These are phyloP conservation scores for Solenodon paradoxus DNA, from an alignment of 2,113 vertebrate species.

Conservation along the genomic window DNA sequence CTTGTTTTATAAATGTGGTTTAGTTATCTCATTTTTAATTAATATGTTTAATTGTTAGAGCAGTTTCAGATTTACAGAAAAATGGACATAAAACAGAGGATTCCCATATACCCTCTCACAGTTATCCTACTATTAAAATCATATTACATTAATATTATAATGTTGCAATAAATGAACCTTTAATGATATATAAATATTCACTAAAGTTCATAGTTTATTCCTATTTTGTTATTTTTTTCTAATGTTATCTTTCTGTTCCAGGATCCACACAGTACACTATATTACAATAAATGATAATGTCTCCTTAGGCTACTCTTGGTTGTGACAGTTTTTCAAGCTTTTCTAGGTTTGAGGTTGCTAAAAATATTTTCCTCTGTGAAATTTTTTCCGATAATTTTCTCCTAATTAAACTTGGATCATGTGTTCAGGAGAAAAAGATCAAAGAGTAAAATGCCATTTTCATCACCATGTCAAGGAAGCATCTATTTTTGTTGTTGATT, in stretches of 20 bases:
- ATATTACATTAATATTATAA: not conserved
- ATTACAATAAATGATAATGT: no score
- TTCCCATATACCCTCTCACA: not conserved
- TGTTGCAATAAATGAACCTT: not conserved
- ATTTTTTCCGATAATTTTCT: not conserved
- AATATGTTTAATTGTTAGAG: not conserved
- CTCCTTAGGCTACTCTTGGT: not conserved
- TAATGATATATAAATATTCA: no score
- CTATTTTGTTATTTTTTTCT: not conserved
- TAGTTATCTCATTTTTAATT: not conserved
- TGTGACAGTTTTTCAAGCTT: not conserved
- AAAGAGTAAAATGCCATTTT: not conserved
- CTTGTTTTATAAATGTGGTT: not conserved
- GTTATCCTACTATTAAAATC: not conserved
- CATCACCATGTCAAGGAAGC: not conserved
- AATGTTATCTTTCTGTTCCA: not conserved
- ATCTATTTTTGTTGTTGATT: not conserved
- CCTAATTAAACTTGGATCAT: not conserved
- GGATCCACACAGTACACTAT: not conserved
- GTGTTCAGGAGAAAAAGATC: not conserved
- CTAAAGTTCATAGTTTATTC: not conserved
- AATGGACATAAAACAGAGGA: not conserved
- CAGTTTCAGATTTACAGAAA: not conserved
- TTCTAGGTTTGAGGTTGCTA: not conserved
- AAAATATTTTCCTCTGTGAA: not conserved